Conservation (phyloP, 2,888 invertebrate species). For the Luperina nickerlii region DNA sequence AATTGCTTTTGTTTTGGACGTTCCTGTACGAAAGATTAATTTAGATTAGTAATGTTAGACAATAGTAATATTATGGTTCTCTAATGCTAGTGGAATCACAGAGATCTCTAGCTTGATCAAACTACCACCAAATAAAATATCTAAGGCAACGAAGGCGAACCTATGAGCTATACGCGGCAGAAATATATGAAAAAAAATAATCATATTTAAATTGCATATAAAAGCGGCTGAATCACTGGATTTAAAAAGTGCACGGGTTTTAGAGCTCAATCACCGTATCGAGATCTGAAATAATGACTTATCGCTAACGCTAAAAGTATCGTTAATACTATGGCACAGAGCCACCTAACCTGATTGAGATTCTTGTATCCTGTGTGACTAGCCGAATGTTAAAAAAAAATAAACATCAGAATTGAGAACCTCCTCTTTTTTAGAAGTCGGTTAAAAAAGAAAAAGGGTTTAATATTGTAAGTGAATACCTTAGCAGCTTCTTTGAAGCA, state of each 20-base stretch:
- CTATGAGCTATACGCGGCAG: no score
- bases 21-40: slow-evolving; percentile 66
- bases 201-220: no score
- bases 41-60: neutral
- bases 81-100: neutral
- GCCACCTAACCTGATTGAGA: neutral
- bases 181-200: neutral
- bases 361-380: neutral
- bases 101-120: neutral
- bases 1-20: slow-evolving; percentile 78
- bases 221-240: no score
- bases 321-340: neutral
- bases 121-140: neutral
- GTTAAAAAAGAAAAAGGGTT: neutral
- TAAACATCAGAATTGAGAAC: no score
- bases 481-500: neutral
- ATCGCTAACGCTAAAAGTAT: neutral
- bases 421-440: no score
- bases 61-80: neutral
- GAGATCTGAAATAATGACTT: neutral
- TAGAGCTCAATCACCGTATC: neutral
- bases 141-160: neutral
- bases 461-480: neutral
- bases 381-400: neutral
- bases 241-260: neutral